Evolutionary conservation across 1,140 invertebrate genomes (phyloP).

Genomic region (Sarcophaga peregrina): DNA sequence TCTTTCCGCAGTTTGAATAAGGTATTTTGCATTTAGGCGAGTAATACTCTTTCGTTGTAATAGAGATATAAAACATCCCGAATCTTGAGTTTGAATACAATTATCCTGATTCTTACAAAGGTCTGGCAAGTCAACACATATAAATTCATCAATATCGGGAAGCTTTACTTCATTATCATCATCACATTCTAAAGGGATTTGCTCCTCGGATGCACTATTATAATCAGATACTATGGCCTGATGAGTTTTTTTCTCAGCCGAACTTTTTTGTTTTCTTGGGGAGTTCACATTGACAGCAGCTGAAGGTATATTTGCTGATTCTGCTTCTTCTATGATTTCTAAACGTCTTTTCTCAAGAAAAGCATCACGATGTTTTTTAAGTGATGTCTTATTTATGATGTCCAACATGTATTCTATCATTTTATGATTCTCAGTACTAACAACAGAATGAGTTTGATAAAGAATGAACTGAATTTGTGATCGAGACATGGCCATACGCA

Average conservation of each 20-base stretch:
- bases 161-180: constrained; percentile 53
- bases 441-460: constrained; percentile 77
- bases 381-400: constrained; percentile 73
- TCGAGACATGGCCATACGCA: constrained; percentile 75
- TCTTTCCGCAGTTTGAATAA: constrained; percentile 82
- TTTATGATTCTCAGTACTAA: constrained; percentile 74
- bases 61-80: constrained; percentile 77
- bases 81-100: constrained; percentile 67
- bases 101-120: constrained; percentile 69
- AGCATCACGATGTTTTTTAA: constrained; percentile 70
- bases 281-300: constrained; percentile 59
- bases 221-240: background rate
- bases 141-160: constrained; percentile 79
- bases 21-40: constrained; percentile 80
- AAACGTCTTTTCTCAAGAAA: constrained; percentile 59
- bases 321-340: constrained; percentile 60
- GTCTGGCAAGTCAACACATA: constrained; percentile 70
- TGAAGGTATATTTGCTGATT: constrained; percentile 60
- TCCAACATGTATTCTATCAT: constrained; percentile 73
- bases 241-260: constrained; percentile 48
- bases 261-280: constrained; percentile 51
- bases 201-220: background rate
- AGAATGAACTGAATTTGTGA: constrained; percentile 78
- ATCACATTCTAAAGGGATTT: background rate
- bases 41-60: constrained; percentile 80